phyloP scores from a whole-genome alignment of 2,113 vertebrate species.

The Falco punctatus region DNA sequence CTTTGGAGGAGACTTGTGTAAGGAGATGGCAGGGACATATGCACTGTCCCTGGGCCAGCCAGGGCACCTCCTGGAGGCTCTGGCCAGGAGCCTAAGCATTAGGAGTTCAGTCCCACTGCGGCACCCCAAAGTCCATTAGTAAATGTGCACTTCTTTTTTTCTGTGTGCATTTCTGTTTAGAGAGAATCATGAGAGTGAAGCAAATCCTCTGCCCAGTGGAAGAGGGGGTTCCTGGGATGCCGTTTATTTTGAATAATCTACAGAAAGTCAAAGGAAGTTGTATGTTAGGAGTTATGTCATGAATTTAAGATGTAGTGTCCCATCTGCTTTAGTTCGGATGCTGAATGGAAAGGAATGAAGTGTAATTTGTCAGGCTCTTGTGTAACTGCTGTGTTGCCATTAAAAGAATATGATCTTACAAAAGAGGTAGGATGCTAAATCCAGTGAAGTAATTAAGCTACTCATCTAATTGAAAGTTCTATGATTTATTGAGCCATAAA shows the following conservation, averaged over 20 bases:
- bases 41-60: neutral
- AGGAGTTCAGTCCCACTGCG: neutral
- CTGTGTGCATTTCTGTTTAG: neutral
- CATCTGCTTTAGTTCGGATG: constrained; percentile 34
- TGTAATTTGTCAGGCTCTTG: constrained; percentile 38
- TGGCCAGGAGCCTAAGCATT: too few relatives aligned
- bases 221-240: neutral
- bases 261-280: constrained; percentile 16
- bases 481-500: constrained; percentile 70
- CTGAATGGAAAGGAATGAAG: constrained; percentile 1
- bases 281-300: neutral
- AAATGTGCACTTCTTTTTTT: fast-evolving
- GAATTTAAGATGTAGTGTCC: neutral
- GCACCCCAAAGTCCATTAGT: fast-evolving
- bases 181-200: neutral
- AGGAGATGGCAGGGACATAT: fast-evolving
- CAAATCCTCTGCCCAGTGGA: neutral
- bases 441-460: constrained; percentile 64
- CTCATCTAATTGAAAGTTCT: constrained; percentile 66
- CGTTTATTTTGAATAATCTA: constrained; percentile 14
- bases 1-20: neutral
- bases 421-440: constrained; percentile 66
- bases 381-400: constrained; percentile 45
- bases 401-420: constrained; percentile 55
- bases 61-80: neutral